These are phyloP conservation scores for Sialia sialis DNA, from an alignment of 2,113 vertebrate species.

Conservation along the genomic window DNA sequence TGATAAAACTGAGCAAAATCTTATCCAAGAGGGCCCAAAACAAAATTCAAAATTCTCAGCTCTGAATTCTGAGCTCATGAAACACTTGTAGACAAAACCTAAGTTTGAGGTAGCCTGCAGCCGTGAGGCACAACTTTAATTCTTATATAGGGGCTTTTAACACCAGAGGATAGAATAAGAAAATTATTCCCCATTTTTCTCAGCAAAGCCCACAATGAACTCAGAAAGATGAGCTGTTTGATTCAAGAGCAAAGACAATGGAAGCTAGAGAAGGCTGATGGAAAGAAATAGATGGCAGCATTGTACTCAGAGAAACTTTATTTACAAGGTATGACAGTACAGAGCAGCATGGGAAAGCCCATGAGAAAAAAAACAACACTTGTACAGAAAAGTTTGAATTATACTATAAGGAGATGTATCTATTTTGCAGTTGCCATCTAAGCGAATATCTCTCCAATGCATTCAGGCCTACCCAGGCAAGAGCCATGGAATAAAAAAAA, in stretches of 20 bases:
- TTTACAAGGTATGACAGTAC: background rate
- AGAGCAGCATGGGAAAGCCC: background rate
- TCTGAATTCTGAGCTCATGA: background rate
- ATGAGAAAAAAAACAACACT: background rate
- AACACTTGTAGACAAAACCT: background rate
- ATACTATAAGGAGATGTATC: background rate
- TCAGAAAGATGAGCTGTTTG: background rate
- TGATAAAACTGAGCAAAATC: background rate
- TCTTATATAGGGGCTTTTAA: background rate
- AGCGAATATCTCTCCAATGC: background rate
- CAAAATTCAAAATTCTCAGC: background rate
- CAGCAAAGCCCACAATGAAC: background rate
- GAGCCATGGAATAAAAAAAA: background rate
- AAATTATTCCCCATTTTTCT: background rate
- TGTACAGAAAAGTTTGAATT: background rate
- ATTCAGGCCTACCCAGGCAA: background rate
- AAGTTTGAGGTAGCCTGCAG: background rate
- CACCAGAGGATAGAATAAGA: background rate
- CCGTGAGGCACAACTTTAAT: background rate
- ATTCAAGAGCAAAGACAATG: background rate
- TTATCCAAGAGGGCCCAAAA: background rate
- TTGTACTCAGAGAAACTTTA: fast-evolving
- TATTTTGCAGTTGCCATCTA: background rate
- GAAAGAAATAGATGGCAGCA: background rate
- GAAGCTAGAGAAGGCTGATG: background rate